Conservation (phyloP, 2,797 vertebrate species). For the Gallirallus australis region DNA sequence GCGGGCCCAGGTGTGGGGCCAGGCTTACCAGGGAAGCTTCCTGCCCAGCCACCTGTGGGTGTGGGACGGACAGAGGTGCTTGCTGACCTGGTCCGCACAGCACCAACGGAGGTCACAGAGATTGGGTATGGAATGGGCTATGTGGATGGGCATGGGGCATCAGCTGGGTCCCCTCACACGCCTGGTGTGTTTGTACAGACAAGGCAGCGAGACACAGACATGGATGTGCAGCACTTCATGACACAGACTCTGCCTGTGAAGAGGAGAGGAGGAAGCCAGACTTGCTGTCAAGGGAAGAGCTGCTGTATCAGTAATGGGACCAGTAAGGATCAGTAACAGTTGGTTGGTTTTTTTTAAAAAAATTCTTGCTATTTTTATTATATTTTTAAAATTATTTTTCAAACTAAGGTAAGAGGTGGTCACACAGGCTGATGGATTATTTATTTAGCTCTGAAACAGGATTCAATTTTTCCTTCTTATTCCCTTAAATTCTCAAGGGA, state of each 20-base stretch:
- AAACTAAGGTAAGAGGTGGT: not conserved
- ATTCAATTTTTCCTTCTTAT: not conserved
- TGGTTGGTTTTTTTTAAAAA: too few relatives aligned
- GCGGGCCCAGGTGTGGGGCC: not conserved
- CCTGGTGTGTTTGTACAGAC: not conserved
- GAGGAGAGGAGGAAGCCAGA: not conserved
- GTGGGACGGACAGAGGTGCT: fast-evolving
- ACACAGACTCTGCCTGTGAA: not conserved
- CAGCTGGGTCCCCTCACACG: not conserved
- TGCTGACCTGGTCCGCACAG: fast-evolving
- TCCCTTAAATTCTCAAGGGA: not conserved
- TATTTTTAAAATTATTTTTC: not conserved
- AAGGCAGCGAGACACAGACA: not conserved
- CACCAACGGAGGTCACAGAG: not conserved
- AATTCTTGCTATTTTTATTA: not conserved
- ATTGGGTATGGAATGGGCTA: fast-evolving
- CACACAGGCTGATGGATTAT: not conserved
- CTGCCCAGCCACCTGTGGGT: fast-evolving
- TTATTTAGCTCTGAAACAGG: not conserved
- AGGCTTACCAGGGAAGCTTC: fast-evolving
- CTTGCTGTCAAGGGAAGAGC: not conserved
- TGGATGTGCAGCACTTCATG: fast-evolving
- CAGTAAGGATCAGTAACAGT: not conserved
- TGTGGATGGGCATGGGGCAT: not conserved
- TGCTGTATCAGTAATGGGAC: not conserved